Conservation (phyloP, 2,113 vertebrate genomes). For the Arvicanthis niloticus region DNA sequence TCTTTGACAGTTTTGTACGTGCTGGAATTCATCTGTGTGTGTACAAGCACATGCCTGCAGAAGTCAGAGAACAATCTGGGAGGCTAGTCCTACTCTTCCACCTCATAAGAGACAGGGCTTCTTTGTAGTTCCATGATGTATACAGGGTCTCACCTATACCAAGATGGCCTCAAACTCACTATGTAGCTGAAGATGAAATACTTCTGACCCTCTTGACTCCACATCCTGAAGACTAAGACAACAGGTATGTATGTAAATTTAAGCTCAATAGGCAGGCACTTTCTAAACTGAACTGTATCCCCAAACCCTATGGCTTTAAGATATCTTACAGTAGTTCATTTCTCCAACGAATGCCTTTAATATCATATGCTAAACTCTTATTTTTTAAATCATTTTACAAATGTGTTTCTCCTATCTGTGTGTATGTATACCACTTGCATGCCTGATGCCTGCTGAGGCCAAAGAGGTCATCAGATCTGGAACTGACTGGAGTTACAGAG, state of each 20-base stretch:
- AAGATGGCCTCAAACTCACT: not conserved
- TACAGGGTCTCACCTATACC: not conserved
- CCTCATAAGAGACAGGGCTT: not conserved
- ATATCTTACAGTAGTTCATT: conserved; percentile 29
- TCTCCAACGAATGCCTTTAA: conserved; percentile 44
- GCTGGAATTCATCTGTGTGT: not conserved
- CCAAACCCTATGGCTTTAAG: not conserved
- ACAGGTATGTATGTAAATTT: not conserved
- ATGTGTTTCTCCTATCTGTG: not conserved
- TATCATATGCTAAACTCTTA: not conserved
- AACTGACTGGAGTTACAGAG: not conserved
- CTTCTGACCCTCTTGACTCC: not conserved
- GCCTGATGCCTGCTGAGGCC: not conserved
- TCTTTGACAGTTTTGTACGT: not conserved
- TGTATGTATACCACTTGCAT: not conserved
- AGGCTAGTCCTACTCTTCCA: not conserved
- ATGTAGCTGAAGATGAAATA: not conserved
- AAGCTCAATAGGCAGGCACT: not conserved
- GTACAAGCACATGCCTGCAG: not conserved
- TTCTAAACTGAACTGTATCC: not conserved
- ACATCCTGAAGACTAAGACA: not conserved
- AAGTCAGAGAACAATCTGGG: not conserved
- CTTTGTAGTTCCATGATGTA: not conserved
- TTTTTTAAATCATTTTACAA: not conserved
- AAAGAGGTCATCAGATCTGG: not conserved